These are phyloP conservation scores for Amphipyra tragopoginis DNA, from an alignment of 2,888 invertebrate genomes.

Conservation along the genomic window DNA sequence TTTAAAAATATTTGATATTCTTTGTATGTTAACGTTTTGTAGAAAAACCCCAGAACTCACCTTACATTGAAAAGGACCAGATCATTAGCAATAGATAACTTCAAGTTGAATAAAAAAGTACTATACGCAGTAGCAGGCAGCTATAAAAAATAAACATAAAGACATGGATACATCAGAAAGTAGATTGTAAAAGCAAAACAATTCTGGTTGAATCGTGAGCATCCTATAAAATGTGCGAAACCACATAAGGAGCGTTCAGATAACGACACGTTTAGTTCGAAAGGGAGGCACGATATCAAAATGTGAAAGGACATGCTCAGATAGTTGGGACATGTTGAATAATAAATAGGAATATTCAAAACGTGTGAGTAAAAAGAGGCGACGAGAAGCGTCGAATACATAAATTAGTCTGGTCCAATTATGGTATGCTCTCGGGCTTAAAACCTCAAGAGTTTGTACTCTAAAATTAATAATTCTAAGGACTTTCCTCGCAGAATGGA, in stretches of 20 bases:
- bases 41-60: too few species aligned
- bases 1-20: too few species aligned
- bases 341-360: slow-evolving; percentile 20
- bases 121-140: background rate
- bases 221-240: slow-evolving; percentile 33
- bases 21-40: too few species aligned
- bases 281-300: slow-evolving; percentile 28
- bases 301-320: slow-evolving; percentile 31
- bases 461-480: too few species aligned
- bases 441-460: too few species aligned
- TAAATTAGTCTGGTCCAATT: too few species aligned
- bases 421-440: too few species aligned
- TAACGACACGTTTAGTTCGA: slow-evolving; percentile 25
- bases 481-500: too few species aligned
- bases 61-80: too few species aligned
- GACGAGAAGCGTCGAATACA: too few species aligned
- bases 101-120: too few species aligned
- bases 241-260: slow-evolving; percentile 29
- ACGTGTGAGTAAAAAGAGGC: slow-evolving; percentile 6
- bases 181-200: slow-evolving; percentile 28
- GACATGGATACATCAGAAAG: slow-evolving; percentile 30
- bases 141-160: slow-evolving; percentile 24
- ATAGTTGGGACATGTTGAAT: slow-evolving; percentile 29
- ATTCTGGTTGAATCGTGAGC: slow-evolving; percentile 31
- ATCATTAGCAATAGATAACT: background rate